Percentiles rank a stretch among this genome's conserved stretches.
phyloP scores from a whole-genome alignment of 2,797 vertebrate species.

The Octomys mimax region DNA sequence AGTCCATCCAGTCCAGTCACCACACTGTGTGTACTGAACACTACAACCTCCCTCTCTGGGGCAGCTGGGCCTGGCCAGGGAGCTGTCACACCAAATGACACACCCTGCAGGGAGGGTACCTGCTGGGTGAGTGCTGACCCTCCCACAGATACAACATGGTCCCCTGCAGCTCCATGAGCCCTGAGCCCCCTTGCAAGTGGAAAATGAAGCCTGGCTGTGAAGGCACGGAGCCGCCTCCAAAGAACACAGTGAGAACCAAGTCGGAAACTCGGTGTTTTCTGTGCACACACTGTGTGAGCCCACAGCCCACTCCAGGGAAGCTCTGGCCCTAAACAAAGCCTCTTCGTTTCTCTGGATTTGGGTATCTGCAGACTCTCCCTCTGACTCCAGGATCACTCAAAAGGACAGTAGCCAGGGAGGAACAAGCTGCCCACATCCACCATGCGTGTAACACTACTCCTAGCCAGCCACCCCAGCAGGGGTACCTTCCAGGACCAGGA shows the following conservation, averaged over 20 bases:
- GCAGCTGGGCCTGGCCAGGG: neutral
- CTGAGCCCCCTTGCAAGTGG: neutral
- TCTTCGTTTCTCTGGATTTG: neutral
- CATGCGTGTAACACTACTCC: accelerated
- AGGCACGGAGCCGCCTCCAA: conserved; percentile 11
- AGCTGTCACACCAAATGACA: neutral
- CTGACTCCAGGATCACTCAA: neutral
- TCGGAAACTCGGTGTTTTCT: neutral
- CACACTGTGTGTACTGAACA: too few species aligned
- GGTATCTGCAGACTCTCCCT: neutral
- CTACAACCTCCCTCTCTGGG: neutral
- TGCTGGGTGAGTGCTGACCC: neutral
- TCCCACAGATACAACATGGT: neutral
- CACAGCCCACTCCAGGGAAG: accelerated
- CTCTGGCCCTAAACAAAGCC: neutral
- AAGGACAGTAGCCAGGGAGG: neutral
- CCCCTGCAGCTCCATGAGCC: accelerated
- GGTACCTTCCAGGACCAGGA: neutral
- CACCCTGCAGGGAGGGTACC: neutral
- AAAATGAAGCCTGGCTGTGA: neutral
- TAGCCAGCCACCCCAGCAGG: too few species aligned
- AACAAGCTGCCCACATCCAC: neutral
- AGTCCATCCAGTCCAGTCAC: neutral
- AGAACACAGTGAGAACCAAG: accelerated
- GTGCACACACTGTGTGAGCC: neutral